Base-by-base conservation (phyloP, 2,113 vertebrate genomes). In the Cheirogaleus medius region DNA sequence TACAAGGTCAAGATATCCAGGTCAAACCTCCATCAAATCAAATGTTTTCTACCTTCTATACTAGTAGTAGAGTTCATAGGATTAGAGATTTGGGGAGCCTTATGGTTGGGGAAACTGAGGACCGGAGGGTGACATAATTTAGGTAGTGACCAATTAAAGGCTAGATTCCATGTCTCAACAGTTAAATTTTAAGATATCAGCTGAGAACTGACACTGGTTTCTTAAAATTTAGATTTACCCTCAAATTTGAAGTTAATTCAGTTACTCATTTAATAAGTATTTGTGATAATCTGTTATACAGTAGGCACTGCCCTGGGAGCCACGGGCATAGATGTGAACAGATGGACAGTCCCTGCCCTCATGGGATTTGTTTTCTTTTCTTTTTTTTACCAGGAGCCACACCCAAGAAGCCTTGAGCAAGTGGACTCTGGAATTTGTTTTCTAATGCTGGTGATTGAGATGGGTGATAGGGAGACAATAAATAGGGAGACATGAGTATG, bases 181-280 rank as follows among this genome's bases (percentile, higher is more conserved):
- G 6, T 58, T 29, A n/a, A 18, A 84, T 80, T 89, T 95, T 73
- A 92, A 83, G 63, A 86, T 68, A 37, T 47, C 69, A 76, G 54
- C 23, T 20, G 27, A 97, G 44, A 77, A 87, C 23, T 32, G 44
- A 74, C 66, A 63, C 3, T 39, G 15, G 17, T 93, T 82, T 82
- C 23, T 56, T 93, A 80, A 91, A 78, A 85, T 54, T 63, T 34
- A n/a, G 18, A 54, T 77, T 27, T 80, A 39, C 63, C 21, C 6
- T 92, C 80, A 76, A 1, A 82, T 91, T 90, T 66, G 39, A 93
- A 81, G 58, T 93, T 66, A 83, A 87, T 66, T 87, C 58, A 85
- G 44, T 77, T 81, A 21, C 77, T 85, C 15, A 77, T 44, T 32
- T 11, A 87, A n/a, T 76, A 63, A 78, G 12, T 66, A 56, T 29